Conservation (phyloP, 1,140 invertebrate genomes). For the Dendrolimus punctatus region DNA sequence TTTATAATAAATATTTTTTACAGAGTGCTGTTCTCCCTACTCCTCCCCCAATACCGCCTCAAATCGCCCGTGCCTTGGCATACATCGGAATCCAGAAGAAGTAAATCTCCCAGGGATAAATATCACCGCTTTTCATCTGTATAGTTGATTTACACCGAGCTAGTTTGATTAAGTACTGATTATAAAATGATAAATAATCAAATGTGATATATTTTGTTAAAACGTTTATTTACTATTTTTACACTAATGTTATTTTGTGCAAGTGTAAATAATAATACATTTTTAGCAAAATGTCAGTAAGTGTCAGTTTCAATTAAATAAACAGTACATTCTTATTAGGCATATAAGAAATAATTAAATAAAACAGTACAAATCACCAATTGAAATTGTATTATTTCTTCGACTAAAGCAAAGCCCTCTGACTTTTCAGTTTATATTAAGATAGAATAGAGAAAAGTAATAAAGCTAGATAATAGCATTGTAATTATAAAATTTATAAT, state of each 20-base stretch:
- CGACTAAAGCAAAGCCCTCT: too few species aligned
- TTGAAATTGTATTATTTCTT: too few species aligned
- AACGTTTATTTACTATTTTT: constrained; percentile 3
- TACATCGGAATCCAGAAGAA: constrained; percentile 30
- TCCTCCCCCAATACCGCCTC: constrained; percentile 58
- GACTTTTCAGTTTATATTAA: too few species aligned
- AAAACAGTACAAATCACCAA: too few species aligned
- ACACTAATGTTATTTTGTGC: not conserved
- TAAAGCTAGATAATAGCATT: too few species aligned
- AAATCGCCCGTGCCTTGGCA: constrained; percentile 61
- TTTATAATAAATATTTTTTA: constrained; percentile 12
- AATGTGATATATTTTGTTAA: constrained; percentile 4
- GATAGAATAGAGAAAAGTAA: too few species aligned
- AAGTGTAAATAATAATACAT: constrained; percentile 8
- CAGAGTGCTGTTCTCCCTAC: constrained; percentile 66
- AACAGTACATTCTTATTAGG: too few species aligned
- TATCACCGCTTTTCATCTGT: constrained; percentile 11
- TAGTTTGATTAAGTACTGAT: constrained; percentile 3
- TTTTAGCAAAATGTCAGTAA: not conserved
- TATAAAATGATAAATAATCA: not conserved
- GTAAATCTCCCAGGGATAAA: constrained; percentile 12
- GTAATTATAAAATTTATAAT: too few species aligned
- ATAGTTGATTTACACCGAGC: constrained; percentile 1
- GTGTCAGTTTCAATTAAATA: too few species aligned
- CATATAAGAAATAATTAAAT: too few species aligned